Evolutionary conservation across 2,888 invertebrate genomes (phyloP).

Genomic region (Pyrrhia umbra): DNA sequence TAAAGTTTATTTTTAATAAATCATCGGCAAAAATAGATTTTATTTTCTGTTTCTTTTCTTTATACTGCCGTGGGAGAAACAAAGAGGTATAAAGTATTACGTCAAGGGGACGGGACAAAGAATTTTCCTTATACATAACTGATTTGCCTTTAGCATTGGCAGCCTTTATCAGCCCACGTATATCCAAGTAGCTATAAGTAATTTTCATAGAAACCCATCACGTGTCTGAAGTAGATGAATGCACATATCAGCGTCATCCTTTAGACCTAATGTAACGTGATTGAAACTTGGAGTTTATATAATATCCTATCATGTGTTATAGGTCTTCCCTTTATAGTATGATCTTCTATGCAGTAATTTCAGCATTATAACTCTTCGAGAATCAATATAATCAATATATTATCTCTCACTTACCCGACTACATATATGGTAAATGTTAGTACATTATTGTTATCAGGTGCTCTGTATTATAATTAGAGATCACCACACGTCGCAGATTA

Average conservation of each 20-base stretch:
- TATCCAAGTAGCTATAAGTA: no score
- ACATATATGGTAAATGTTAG: conserved; percentile 4
- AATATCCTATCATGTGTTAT: background rate
- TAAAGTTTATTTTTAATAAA: conserved; percentile 5
- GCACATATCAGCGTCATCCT: background rate
- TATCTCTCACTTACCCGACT: background rate
- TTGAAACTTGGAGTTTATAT: background rate
- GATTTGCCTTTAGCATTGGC: no score
- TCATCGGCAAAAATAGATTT: background rate
- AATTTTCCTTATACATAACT: no score
- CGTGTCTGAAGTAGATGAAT: background rate
- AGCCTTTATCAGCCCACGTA: no score
- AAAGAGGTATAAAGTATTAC: no score
- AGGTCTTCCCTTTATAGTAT: background rate
- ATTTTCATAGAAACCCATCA: background rate
- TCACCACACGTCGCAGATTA: conserved; percentile 32
- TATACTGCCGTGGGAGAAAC: no score
- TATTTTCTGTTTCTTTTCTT: no score
- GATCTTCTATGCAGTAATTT: background rate
- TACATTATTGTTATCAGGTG: conserved; percentile 11
- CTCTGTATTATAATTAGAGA: conserved; percentile 12
- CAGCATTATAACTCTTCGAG: background rate
- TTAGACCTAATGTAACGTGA: background rate
- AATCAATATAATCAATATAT: no score
- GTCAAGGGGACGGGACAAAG: no score